Evolutionary conservation across 2,888 invertebrate genomes (phyloP), one percentile per base, ranked within the genome.

Genomic region (Eristalis intricaria): DNA sequence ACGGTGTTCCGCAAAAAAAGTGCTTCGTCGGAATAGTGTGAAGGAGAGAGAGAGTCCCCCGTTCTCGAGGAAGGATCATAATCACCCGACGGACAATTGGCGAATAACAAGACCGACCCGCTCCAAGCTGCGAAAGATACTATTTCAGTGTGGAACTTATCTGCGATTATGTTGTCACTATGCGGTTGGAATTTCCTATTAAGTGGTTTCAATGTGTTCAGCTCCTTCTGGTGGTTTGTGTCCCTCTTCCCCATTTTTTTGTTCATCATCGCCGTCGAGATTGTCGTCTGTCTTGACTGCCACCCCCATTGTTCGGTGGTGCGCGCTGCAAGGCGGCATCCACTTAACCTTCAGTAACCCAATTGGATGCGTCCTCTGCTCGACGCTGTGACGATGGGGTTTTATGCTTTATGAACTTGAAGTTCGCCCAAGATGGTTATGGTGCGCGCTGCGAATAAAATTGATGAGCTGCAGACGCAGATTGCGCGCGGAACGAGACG

Each of bases 141-240:
- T 68, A 84, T 84, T 87, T 76, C 87, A 80, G 76, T 87, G 76
- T 79, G 84, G 87, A 87, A 87, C 84, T 84, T 84, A 87, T 84
- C 87, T 87, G 80, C 87, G 84, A 87, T 87, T 87, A 87, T 87
- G 87, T 84, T 87, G 84, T 87, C 87, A 87, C 84, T 87, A 80
- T 87, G 84, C 79, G 79, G 79, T 87, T 68, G 84, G 76, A 87
- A 87, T 87, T 84, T 80, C 79, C 79, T 80, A 87, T 87, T 79
- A 87, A 87, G 80, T 84, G 84, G 76, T 71, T 84, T 75, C 78
- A 75, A 86, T 86, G 70, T 70, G 61, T 70, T 15, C 58, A 22
- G 19, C 26, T 50, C 43, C 26, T 63, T 13, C 58, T 63, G 32
- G 64, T 40, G 29, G 40, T 63, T 69, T 50, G 23, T 32, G 8